These are phyloP conservation scores for Phrynocephalus vlangalii DNA, from an alignment of 2,797 vertebrate species.

Conservation along the genomic window DNA sequence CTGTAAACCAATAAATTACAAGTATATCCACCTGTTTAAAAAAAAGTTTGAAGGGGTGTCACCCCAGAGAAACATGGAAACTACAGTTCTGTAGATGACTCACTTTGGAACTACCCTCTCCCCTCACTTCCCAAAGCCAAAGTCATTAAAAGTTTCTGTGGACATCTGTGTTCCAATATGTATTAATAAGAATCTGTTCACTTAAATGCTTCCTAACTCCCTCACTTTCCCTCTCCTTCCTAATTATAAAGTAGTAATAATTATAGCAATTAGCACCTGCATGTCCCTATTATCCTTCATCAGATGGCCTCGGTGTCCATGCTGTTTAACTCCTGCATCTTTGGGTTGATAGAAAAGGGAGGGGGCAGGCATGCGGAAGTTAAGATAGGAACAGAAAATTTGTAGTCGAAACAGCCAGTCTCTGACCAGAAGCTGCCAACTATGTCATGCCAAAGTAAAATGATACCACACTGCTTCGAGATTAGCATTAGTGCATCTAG, in stretches of 20 bases:
- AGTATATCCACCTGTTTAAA: no score
- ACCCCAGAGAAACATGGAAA: neutral
- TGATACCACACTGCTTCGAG: neutral
- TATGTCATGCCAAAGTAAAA: neutral
- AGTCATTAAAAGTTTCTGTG: slow-evolving; percentile 1
- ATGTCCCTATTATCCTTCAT: neutral
- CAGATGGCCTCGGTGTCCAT: neutral
- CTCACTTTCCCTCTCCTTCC: slow-evolving; percentile 19
- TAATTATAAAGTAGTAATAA: slow-evolving; percentile 36
- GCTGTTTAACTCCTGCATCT: slow-evolving; percentile 14
- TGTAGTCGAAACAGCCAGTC: neutral
- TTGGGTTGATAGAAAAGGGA: neutral
- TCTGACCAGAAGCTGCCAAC: neutral
- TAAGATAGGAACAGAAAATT: neutral
- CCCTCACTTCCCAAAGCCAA: neutral
- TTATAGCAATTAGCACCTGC: slow-evolving; percentile 36
- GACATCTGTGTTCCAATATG: slow-evolving; percentile 18
- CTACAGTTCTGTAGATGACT: neutral
- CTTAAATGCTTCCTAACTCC: slow-evolving; percentile 18
- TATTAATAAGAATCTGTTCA: slow-evolving; percentile 34
- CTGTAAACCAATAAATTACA: no score
- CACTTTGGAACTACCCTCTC: neutral
- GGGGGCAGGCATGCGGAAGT: neutral
- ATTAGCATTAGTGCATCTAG: neutral
- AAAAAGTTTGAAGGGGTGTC: neutral